phyloP scores from a whole-genome alignment of 2,113 vertebrate species.

The Dicerorhinus sumatrensis region DNA sequence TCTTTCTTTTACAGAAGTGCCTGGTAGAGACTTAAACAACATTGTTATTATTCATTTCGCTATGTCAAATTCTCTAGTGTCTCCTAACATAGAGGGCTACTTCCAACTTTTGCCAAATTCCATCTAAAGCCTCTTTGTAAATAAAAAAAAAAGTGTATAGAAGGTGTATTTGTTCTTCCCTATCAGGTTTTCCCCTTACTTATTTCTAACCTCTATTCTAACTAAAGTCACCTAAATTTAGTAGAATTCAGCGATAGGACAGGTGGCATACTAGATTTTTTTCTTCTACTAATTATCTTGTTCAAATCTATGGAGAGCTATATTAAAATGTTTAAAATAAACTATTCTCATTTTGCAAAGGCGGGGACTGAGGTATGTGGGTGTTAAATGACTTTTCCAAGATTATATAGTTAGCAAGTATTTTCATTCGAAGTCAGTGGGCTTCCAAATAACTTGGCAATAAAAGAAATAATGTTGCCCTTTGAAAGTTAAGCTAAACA shows the following conservation, averaged over 20 bases:
- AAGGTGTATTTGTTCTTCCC: not conserved
- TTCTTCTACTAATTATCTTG: not conserved
- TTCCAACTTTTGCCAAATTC: not conserved
- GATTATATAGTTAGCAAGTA: not conserved
- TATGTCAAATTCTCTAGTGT: not conserved
- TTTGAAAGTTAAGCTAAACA: not conserved
- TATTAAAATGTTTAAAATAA: slow-evolving; percentile 35
- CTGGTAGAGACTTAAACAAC: not conserved
- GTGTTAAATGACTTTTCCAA: slow-evolving; percentile 17
- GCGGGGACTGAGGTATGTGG: not conserved
- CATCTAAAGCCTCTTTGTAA: not conserved
- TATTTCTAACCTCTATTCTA: not conserved
- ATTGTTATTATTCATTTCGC: not conserved
- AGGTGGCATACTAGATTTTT: not conserved
- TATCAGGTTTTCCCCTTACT: not conserved
- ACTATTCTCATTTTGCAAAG: slow-evolving; percentile 24
- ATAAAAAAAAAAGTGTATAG: not conserved
- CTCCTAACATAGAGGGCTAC: not conserved
- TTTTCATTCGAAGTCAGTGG: slow-evolving; percentile 6
- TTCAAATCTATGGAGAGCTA: not conserved
- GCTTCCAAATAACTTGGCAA: not conserved
- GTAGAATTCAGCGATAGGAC: not conserved
- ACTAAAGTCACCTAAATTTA: not conserved
- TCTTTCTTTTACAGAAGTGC: not conserved
- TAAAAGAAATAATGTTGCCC: not conserved